Evolutionary conservation across 2,888 invertebrate genomes (phyloP).

Genomic region (Ganaspis brasiliensis): DNA sequence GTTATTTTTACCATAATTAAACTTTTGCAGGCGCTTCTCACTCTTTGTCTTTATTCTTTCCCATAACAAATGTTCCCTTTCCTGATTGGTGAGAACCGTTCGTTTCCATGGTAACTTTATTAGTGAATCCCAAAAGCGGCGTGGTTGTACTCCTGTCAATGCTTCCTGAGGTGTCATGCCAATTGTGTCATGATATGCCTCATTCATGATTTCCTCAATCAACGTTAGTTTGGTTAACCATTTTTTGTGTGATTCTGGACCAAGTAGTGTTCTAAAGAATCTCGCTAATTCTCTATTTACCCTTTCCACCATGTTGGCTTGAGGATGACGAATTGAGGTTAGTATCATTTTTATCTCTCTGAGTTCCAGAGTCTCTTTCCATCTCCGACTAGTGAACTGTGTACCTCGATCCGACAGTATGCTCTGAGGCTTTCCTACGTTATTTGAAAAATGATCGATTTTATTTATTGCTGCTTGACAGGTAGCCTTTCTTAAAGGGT

Average conservation of each 20-base stretch:
- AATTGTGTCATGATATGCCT: slow-evolving; percentile 28
- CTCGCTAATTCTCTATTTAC: slow-evolving; percentile 38
- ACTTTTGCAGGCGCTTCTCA: too few relatives aligned
- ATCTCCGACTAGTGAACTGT: slow-evolving; percentile 41
- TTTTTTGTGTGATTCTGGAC: background rate
- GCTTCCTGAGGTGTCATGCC: background rate
- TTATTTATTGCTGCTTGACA: too few relatives aligned
- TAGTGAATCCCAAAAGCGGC: too few relatives aligned
- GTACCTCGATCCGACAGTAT: too few relatives aligned
- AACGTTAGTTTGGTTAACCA: background rate
- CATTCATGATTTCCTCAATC: slow-evolving; percentile 25
- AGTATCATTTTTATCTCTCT: slow-evolving; percentile 34
- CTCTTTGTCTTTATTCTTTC: background rate
- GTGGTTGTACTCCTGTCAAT: too few relatives aligned
- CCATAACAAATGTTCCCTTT: background rate
- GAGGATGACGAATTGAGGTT: slow-evolving; percentile 46
- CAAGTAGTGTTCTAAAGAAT: slow-evolving; percentile 9
- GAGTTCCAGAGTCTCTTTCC: slow-evolving; percentile 15
- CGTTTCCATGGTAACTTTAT: too few relatives aligned
- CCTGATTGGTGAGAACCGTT: background rate
- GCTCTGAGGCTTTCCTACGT: too few relatives aligned
- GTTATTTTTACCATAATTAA: too few relatives aligned
- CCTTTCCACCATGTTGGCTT: slow-evolving; percentile 50
- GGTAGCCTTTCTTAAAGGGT: slow-evolving; percentile 50
- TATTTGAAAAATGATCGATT: too few relatives aligned